A percentile compares a stretch with the other conserved stretches of the same genome.
These are phyloP conservation scores for Pogonomyrmex barbatus DNA, from an alignment of 1,140 invertebrate genomes.

Conservation along the genomic window DNA sequence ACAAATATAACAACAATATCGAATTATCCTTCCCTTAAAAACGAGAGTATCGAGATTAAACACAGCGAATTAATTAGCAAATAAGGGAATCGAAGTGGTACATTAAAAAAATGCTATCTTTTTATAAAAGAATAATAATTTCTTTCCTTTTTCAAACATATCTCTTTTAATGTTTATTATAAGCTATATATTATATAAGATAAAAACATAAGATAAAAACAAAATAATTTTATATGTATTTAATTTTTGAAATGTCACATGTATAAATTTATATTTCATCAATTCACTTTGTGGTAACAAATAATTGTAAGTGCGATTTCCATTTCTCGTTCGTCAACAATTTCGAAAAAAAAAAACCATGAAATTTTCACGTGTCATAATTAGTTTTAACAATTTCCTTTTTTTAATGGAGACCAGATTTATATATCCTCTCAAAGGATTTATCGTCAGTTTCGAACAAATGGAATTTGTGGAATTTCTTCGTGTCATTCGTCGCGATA, in stretches of 20 bases:
- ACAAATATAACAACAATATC: neutral
- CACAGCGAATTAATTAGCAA: neutral
- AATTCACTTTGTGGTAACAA: neutral
- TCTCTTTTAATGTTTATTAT: neutral
- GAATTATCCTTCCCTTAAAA: neutral
- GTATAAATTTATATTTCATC: neutral
- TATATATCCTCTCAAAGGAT: neutral
- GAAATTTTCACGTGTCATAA: neutral
- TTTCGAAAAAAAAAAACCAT: neutral
- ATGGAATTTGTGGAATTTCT: neutral
- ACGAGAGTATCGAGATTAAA: neutral
- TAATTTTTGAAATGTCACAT: neutral
- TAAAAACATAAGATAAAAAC: too few relatives aligned
- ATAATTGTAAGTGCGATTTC: neutral
- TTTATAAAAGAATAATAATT: neutral
- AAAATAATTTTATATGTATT: neutral
- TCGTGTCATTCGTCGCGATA: neutral
- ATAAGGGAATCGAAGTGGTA: neutral
- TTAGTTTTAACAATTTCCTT: neutral
- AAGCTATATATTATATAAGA: neutral
- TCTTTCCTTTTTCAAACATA: neutral
- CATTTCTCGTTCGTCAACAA: neutral
- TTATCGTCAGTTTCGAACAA: neutral
- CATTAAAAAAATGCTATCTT: neutral
- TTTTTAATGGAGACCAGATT: neutral